Base-by-base conservation (phyloP, 2,113 vertebrate genomes). In the Hiodon alosoides region DNA sequence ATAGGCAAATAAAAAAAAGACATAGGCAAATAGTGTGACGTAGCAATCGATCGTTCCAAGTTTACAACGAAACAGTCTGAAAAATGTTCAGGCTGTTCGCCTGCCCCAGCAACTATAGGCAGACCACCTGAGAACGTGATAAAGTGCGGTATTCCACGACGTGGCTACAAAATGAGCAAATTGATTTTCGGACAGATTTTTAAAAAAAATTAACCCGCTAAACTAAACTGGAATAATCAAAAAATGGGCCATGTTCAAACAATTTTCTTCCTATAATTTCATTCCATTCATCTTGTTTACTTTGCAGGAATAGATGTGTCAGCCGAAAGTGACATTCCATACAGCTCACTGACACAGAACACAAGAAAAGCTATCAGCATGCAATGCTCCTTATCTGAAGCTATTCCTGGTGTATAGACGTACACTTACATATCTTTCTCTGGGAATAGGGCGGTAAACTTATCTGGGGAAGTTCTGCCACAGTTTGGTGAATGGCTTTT, bases 121-220 rank as follows among this genome's bases (percentile, higher is more conserved):
- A 78, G 78, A 80, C 77, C 82, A 81, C 84, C 72, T 78, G 82
- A 82, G 84, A 81, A 85, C 70, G 79, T 92, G 88, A 90, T 89
- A 86, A 87, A 90, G 87, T 89, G 84, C 81, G 81, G 82, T 64
- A 80, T 80, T 88, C 82, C 73, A 84, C 87, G 88, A 86, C 87
- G 84, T 87, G 89, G 86, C 91, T 90, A 87, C 83, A 69, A 87
- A 75, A 85, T 86, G 87, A 88, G 84, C 78, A 83, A 85, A 91
- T 91, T 85, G 89, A 92, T 91, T 90, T 91, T 88, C 87, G 90
- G 90, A 88, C 88, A 87, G 88, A 91, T 90, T 31, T 31, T 31
- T 90, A 86, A 88, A 90, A 89, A 90, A 89, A 87, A 91, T 90
- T 89, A 90, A 89, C 87, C 85, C 88, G 85, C 87, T 86, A 87